These are phyloP conservation scores for Scrobipalpa atriplicella DNA, from an alignment of 2,888 invertebrate species.

Conservation along the genomic window DNA sequence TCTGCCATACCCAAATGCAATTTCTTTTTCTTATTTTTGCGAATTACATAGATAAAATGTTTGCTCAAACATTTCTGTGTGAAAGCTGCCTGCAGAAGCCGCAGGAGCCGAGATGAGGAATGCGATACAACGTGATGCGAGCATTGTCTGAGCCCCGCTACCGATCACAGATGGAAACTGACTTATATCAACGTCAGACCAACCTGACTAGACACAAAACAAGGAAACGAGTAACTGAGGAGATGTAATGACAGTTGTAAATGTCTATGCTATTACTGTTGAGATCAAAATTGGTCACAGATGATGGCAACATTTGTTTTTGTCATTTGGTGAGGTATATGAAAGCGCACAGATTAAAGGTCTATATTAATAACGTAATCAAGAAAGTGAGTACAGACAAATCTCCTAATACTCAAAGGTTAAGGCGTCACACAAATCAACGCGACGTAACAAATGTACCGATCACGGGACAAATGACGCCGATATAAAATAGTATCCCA, in stretches of 20 bases:
- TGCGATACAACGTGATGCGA: conserved; percentile 56
- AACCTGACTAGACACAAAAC: conserved; percentile 41
- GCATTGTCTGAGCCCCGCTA: conserved; percentile 58
- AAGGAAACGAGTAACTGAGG: conserved; percentile 34
- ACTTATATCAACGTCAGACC: conserved; percentile 43
- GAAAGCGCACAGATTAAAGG: conserved; percentile 12
- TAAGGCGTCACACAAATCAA: conserved; percentile 78
- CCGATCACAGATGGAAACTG: conserved; percentile 45
- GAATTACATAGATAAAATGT: no score
- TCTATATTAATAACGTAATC: conserved; percentile 23
- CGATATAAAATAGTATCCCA: conserved; percentile 81
- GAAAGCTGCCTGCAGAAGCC: conserved; percentile 44
- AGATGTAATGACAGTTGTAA: conserved; percentile 22
- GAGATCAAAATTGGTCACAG: conserved; percentile 1
- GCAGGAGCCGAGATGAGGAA: conserved; percentile 59
- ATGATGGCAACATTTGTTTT: neutral
- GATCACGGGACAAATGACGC: conserved; percentile 76
- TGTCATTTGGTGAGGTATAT: neutral
- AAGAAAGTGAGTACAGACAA: conserved; percentile 43
- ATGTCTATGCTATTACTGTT: conserved; percentile 36
- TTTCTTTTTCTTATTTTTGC: no score
- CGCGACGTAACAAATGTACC: conserved; percentile 72
- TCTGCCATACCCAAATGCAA: neutral
- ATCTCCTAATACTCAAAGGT: conserved; percentile 62
- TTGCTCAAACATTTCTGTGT: conserved; percentile 38